Percentiles rank a stretch among this genome's conserved stretches.
Evolutionary conservation across 2,888 invertebrate genomes (phyloP).

Genomic region (Hoplodrina blanda): DNA sequence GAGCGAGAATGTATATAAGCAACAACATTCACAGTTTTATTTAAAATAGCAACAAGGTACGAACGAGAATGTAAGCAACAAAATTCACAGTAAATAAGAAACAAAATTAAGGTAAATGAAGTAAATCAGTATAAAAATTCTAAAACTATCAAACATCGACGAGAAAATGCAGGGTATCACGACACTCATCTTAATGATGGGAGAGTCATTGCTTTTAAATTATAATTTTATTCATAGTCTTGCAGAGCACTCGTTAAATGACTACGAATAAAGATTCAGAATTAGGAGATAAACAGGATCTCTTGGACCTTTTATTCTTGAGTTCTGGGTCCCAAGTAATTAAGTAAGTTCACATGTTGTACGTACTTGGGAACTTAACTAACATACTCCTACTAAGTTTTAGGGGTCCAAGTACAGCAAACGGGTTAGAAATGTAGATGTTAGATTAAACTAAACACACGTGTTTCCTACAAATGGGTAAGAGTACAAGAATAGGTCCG

Average conservation of each 20-base stretch:
- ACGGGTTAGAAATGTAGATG: constrained; percentile 27
- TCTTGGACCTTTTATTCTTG: constrained; percentile 25
- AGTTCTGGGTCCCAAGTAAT: constrained; percentile 24
- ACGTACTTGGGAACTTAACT: constrained; percentile 15
- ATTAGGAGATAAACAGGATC: constrained; percentile 40
- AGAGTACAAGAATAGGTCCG: neutral
- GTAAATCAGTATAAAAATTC: constrained; percentile 1
- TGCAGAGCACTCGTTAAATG: constrained; percentile 55
- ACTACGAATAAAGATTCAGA: constrained; percentile 46
- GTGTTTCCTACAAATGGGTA: constrained; percentile 1
- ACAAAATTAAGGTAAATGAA: constrained; percentile 25
- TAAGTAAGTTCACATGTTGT: constrained; percentile 18
- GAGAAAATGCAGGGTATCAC: constrained; percentile 56
- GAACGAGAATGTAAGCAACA: neutral
- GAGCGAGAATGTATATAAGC: neutral
- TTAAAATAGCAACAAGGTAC: neutral
- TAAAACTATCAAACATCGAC: constrained; percentile 31
- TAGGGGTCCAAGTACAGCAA: constrained; percentile 13
- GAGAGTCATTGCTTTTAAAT: constrained; percentile 55
- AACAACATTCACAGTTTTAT: neutral
- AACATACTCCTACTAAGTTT: constrained; percentile 23
- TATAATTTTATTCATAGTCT: constrained; percentile 66
- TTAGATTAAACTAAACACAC: constrained; percentile 23
- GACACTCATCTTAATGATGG: constrained; percentile 54
- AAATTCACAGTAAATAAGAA: constrained; percentile 8